phyloP scores from a whole-genome alignment of 2,888 invertebrate genomes.

The Liopterus haemorrhoidalis region DNA sequence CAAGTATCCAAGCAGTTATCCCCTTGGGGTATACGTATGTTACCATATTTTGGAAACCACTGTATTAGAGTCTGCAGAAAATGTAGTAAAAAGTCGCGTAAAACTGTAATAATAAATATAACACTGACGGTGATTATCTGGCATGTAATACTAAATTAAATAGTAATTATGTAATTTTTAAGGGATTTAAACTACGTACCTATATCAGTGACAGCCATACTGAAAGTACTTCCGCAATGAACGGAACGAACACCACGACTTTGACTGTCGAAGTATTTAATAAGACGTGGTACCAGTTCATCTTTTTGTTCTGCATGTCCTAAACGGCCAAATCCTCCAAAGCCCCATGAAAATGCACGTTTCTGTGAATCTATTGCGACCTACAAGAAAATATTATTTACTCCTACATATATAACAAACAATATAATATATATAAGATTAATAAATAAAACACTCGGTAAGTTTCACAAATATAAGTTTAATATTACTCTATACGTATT shows the following conservation, averaged over 20 bases:
- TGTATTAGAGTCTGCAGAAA: no score
- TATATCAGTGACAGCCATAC: constrained; percentile 74
- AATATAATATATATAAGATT: no score
- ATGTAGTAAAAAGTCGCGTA: background rate
- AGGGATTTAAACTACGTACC: constrained; percentile 46
- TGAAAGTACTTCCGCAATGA: constrained; percentile 80
- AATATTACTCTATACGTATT: no score
- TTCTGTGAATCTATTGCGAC: constrained; percentile 83
- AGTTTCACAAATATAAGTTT: no score
- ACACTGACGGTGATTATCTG: no score
- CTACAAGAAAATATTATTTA: constrained; percentile 48
- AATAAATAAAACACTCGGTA: no score
- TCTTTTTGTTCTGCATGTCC: constrained; percentile 92
- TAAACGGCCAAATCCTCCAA: constrained; percentile 88
- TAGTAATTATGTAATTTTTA: constrained; percentile 4
- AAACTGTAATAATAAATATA: background rate
- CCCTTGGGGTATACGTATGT: no score
- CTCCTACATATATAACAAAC: no score
- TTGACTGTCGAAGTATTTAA: constrained; percentile 83
- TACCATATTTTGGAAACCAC: no score
- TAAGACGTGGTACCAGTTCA: constrained; percentile 73
- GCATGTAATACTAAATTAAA: no score
- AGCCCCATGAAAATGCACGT: constrained; percentile 91
- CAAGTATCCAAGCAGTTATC: no score
- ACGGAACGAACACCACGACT: constrained; percentile 77